Evolutionary conservation across 2,888 invertebrate genomes (phyloP).

Genomic region (Lysandra bellargus): DNA sequence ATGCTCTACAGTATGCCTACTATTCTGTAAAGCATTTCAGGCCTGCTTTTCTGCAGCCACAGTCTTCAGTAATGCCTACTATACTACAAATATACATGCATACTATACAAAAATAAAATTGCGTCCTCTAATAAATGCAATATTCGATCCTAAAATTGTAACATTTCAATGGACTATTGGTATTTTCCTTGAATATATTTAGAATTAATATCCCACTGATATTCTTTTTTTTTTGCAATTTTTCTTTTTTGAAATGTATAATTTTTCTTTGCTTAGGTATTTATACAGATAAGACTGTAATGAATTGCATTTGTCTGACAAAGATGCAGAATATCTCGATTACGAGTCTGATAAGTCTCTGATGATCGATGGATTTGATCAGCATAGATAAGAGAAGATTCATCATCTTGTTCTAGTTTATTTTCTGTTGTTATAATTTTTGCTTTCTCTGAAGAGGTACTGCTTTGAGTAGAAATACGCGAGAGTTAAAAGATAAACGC

Average conservation of each 20-base stretch:
- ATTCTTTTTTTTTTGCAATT: neutral
- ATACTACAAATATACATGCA: no score
- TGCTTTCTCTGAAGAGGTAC: neutral
- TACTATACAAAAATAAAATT: no score
- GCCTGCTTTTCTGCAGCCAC: no score
- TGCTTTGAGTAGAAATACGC: neutral
- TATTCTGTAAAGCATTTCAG: no score
- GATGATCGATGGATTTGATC: constrained; percentile 9
- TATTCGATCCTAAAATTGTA: no score
- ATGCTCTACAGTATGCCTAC: no score
- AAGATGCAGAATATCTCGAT: constrained; percentile 9
- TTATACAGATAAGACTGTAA: neutral
- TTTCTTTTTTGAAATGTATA: neutral
- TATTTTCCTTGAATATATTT: neutral
- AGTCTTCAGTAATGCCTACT: no score
- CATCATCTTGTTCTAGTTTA: neutral
- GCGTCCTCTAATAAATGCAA: no score
- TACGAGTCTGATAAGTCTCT: neutral
- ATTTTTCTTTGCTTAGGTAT: neutral
- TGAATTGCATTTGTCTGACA: neutral
- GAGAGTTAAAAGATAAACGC: neutral
- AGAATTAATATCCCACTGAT: neutral
- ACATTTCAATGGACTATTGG: neutral
- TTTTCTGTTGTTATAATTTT: neutral
- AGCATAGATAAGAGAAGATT: neutral